Conservation (phyloP, 2,113 vertebrate species). For the Trichechus manatus region DNA sequence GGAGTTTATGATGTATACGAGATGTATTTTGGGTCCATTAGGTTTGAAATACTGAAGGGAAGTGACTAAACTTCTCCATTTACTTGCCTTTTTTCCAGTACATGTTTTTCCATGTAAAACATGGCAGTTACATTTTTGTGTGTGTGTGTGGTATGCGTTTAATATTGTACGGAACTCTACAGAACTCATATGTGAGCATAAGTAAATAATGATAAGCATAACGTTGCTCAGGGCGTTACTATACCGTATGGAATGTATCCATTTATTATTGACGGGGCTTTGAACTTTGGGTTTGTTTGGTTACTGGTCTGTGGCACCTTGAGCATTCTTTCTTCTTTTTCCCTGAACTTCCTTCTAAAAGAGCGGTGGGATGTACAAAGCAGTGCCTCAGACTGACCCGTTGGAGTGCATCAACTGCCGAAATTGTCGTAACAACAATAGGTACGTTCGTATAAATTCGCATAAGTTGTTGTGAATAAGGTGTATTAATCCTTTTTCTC, state of each 20-base stretch:
- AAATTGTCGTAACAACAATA: conserved; percentile 98
- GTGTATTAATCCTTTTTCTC: background rate
- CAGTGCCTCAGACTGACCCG: conserved; percentile 91
- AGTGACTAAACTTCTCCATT: conserved; percentile 78
- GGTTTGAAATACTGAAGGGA: conserved; percentile 77
- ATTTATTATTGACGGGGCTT: background rate
- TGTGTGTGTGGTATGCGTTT: background rate
- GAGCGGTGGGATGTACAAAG: conserved; percentile 91
- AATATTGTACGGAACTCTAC: background rate
- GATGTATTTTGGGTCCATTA: conserved; percentile 63
- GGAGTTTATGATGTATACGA: conserved; percentile 68
- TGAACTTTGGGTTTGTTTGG: rapidly evolving
- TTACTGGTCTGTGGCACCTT: background rate
- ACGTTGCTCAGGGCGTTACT: background rate
- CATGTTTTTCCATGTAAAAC: conserved; percentile 48
- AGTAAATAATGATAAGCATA: rapidly evolving
- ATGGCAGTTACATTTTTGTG: background rate
- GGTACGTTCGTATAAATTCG: conserved; percentile 85
- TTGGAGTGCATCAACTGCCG: conserved; percentile 94
- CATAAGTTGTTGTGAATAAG: background rate
- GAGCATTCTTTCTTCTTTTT: background rate
- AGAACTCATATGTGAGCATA: background rate
- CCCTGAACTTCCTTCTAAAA: conserved; percentile 75
- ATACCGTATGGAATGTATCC: background rate
- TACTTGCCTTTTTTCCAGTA: conserved; percentile 77